Percentiles rank a stretch among this genome's conserved stretches.
These are phyloP conservation scores for Eudyptes chrysolophus DNA, from an alignment of 2,113 vertebrate genomes.

Conservation along the genomic window DNA sequence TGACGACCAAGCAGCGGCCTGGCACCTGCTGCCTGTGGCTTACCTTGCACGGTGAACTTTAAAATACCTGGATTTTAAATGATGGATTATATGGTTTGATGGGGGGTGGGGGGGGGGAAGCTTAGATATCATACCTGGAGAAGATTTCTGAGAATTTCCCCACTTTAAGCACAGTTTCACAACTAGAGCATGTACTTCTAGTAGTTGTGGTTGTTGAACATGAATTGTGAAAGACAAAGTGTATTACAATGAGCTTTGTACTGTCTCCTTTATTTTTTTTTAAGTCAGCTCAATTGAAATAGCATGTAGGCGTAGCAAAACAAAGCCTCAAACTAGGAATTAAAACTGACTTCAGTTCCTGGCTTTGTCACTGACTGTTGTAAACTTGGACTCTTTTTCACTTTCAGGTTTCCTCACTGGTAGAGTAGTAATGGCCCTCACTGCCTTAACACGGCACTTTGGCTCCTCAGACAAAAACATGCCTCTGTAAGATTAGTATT, in stretches of 20 bases:
- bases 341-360: background rate
- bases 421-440: background rate
- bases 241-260: background rate
- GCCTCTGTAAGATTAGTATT: background rate
- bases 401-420: background rate
- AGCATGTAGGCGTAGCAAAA: background rate
- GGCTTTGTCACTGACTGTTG: background rate
- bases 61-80: background rate
- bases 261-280: background rate
- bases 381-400: background rate
- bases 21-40: background rate
- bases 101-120: fast-evolving
- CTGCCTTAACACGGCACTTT: fast-evolving
- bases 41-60: background rate
- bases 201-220: background rate
- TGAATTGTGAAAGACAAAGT: background rate
- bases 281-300: background rate
- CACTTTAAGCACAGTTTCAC: background rate
- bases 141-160: background rate
- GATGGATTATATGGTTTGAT: background rate
- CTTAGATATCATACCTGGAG: background rate
- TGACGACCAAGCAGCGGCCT: background rate
- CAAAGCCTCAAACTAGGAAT: background rate
- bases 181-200: background rate
- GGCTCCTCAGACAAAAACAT: background rate